These are phyloP conservation scores for Nemoura dubitans DNA, from an alignment of 2,888 invertebrate genomes.

Conservation along the genomic window DNA sequence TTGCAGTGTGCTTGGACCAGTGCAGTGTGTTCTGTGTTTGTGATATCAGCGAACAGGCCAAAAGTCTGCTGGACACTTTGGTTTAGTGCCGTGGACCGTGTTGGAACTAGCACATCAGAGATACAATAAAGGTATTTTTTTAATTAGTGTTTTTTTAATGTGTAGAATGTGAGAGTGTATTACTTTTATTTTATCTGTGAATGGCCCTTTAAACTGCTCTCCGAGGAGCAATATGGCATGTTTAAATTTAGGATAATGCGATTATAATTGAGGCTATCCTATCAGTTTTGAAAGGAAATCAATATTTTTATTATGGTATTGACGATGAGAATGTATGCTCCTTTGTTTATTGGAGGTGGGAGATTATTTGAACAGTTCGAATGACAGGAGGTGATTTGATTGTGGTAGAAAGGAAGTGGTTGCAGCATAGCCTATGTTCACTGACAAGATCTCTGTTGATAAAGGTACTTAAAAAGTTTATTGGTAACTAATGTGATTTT, in stretches of 20 bases:
- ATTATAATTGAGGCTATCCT: not conserved
- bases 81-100: not conserved
- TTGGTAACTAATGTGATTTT: not conserved
- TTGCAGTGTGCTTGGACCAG: not conserved
- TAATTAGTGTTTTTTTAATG: not conserved
- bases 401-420: not conserved
- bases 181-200: not conserved
- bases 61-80: not conserved
- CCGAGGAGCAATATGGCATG: not conserved
- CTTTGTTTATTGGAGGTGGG: not conserved
- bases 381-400: constrained; percentile 22
- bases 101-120: constrained; percentile 22
- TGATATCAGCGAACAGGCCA: not conserved
- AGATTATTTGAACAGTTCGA: not conserved
- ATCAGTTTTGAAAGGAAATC: not conserved
- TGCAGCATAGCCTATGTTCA: not conserved
- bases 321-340: not conserved
- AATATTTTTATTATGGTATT: not conserved
- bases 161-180: not conserved
- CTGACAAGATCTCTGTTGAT: not conserved
- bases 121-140: not conserved
- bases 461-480: not conserved
- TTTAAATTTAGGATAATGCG: not conserved
- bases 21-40: not conserved
- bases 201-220: not conserved